Evolutionary conservation across 1,140 invertebrate species (phyloP).

Genomic region (Lutraria rhynchaena): DNA sequence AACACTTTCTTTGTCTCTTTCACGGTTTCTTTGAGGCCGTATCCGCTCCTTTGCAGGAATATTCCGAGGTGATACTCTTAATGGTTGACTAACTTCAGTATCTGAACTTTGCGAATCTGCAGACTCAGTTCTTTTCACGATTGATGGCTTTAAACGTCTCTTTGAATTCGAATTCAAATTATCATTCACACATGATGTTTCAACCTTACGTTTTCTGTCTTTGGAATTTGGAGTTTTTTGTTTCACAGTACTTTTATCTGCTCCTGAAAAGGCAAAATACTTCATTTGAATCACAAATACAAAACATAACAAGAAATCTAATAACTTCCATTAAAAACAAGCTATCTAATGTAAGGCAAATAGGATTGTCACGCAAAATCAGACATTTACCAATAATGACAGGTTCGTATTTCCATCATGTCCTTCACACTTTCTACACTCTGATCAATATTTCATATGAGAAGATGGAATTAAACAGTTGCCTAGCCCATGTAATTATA

Average conservation of each 20-base stretch:
- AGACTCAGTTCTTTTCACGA: constrained; percentile 11
- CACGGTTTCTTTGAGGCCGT: constrained; percentile 40
- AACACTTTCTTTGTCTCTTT: constrained; percentile 31
- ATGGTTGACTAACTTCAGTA: not conserved
- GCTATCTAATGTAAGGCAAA: too few relatives aligned
- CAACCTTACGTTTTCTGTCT: constrained; percentile 21
- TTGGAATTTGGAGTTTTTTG: constrained; percentile 19
- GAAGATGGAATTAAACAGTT: too few relatives aligned
- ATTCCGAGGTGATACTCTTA: constrained; percentile 46
- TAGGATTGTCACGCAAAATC: too few relatives aligned
- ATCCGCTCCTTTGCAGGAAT: constrained; percentile 44
- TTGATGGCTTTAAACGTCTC: constrained; percentile 20
- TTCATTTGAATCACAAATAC: too few relatives aligned
- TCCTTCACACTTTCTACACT: too few relatives aligned
- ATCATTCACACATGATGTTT: not conserved
- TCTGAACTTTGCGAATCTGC: not conserved
- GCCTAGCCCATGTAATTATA: too few relatives aligned
- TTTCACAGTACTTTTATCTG: constrained; percentile 23
- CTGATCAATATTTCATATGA: too few relatives aligned
- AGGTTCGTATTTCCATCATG: too few relatives aligned
- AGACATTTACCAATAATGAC: too few relatives aligned
- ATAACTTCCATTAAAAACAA: too few relatives aligned
- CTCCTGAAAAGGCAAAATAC: constrained; percentile 22
- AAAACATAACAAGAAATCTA: too few relatives aligned
- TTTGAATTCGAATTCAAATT: not conserved